These are phyloP conservation scores for Mionectes macconnelli DNA, from an alignment of 2,113 vertebrate species.

Conservation along the genomic window DNA sequence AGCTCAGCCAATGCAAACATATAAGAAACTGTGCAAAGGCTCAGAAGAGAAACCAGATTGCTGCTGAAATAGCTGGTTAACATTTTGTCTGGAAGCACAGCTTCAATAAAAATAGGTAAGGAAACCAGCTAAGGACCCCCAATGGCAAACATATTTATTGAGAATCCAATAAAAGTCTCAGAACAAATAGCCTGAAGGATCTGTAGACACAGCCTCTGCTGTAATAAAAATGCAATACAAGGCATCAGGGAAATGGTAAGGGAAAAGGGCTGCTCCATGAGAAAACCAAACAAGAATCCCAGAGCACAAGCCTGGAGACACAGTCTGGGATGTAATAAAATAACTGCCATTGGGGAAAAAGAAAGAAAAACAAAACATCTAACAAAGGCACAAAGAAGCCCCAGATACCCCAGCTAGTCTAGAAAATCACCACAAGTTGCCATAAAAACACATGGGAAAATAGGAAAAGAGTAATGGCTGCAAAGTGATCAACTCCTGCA, in stretches of 20 bases:
- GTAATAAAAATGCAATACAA: slow-evolving; percentile 75
- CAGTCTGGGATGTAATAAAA: slow-evolving; percentile 58
- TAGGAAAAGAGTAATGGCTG: slow-evolving; percentile 37
- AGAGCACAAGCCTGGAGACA: slow-evolving; percentile 60
- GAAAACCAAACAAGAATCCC: slow-evolving; percentile 73
- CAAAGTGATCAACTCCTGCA: slow-evolving; percentile 25
- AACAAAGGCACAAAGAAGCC: slow-evolving; percentile 52
- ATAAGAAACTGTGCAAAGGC: slow-evolving; percentile 23
- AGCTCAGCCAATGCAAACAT: slow-evolving; percentile 75
- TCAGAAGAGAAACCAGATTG: slow-evolving; percentile 75
- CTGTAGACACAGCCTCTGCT: slow-evolving; percentile 52
- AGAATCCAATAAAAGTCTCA: slow-evolving; percentile 78
- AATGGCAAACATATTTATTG: slow-evolving; percentile 73
- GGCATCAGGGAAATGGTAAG: slow-evolving; percentile 71
- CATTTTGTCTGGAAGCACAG: slow-evolving; percentile 65
- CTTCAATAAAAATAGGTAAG: slow-evolving; percentile 74
- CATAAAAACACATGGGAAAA: slow-evolving; percentile 63
- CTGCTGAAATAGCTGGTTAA: slow-evolving; percentile 69
- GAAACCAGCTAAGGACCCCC: slow-evolving; percentile 76
- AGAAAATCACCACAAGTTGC: slow-evolving; percentile 53
- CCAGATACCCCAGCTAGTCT: slow-evolving; percentile 44
- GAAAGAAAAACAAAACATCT: slow-evolving; percentile 60
- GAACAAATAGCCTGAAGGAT: slow-evolving; percentile 75
- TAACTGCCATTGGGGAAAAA: slow-evolving; percentile 58
- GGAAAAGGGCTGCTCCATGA: slow-evolving; percentile 62